Percentiles rank a stretch among this genome's conserved stretches.
Conservation (phyloP, 2,888 invertebrate genomes). For the Crocallis elinguaria region DNA sequence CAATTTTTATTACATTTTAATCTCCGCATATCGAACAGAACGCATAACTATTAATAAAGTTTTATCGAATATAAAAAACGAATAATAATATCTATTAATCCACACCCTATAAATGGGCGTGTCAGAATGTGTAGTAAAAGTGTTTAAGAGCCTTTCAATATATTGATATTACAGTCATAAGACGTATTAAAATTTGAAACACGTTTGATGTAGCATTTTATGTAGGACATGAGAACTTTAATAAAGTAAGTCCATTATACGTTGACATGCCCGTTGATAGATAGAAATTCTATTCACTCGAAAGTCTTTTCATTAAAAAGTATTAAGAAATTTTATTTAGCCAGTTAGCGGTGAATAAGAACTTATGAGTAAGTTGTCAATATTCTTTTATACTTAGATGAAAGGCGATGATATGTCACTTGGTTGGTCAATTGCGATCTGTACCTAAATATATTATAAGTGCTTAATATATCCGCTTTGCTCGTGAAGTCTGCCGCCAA, state of each 20-base stretch:
- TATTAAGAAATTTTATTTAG: no score
- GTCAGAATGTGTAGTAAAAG: conserved; percentile 23
- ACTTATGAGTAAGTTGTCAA: no score
- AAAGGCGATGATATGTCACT: no score
- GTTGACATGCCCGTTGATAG: neutral
- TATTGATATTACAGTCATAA: conserved; percentile 19
- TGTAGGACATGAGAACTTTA: conserved; percentile 18
- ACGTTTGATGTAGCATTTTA: conserved; percentile 10
- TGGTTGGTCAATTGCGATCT: no score
- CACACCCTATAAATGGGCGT: conserved; percentile 21
- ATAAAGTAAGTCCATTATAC: conserved; percentile 1
- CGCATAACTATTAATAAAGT: conserved; percentile 11
- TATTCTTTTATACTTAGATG: no score
- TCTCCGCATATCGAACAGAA: conserved; percentile 9
- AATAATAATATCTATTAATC: conserved; percentile 23
- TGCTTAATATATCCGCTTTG: no score
- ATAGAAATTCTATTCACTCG: no score
- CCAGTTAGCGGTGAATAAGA: no score
- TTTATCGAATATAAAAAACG: conserved; percentile 17
- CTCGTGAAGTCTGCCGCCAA: no score
- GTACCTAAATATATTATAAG: no score
- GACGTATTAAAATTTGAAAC: conserved; percentile 17
- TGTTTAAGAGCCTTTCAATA: conserved; percentile 13
- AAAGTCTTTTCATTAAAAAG: no score
- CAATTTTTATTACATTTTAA: no score